phyloP scores from a whole-genome alignment of 2,113 vertebrate genomes.

The Plecotus auritus region DNA sequence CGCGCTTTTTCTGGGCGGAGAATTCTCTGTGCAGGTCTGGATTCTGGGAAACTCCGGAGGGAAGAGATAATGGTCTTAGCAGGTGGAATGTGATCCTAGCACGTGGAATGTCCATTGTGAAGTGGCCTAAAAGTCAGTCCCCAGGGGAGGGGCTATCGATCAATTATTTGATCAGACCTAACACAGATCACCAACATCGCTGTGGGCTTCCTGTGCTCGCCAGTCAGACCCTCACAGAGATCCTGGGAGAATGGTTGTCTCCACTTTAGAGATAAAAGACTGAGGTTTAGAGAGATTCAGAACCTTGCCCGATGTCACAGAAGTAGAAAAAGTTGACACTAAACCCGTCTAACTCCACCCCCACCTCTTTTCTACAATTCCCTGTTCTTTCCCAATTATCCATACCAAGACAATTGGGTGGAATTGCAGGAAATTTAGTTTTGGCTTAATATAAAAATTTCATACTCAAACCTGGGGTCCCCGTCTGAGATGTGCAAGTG shows the following conservation, averaged over 20 bases:
- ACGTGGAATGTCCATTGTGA: no score
- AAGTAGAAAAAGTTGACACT: neutral
- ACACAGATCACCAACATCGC: neutral
- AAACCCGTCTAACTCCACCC: neutral
- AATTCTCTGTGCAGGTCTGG: no score
- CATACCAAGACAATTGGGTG: neutral
- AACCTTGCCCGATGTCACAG: neutral
- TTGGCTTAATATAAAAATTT: neutral
- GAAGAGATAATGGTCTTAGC: no score
- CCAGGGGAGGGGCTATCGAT: no score
- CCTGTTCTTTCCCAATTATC: neutral
- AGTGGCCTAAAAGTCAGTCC: no score
- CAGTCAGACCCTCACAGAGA: neutral
- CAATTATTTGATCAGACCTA: no score
- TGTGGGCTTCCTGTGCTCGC: no score
- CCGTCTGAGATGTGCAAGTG: neutral
- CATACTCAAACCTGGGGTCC: neutral
- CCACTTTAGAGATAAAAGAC: neutral
- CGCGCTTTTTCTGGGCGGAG: no score
- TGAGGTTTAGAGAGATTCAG: neutral
- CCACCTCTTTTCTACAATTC: neutral
- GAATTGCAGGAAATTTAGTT: neutral
- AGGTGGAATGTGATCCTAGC: no score
- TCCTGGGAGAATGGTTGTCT: neutral
- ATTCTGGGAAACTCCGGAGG: no score